Base-by-base conservation (phyloP, 2,888 invertebrate genomes). In the Listrodromus nycthemerus region DNA sequence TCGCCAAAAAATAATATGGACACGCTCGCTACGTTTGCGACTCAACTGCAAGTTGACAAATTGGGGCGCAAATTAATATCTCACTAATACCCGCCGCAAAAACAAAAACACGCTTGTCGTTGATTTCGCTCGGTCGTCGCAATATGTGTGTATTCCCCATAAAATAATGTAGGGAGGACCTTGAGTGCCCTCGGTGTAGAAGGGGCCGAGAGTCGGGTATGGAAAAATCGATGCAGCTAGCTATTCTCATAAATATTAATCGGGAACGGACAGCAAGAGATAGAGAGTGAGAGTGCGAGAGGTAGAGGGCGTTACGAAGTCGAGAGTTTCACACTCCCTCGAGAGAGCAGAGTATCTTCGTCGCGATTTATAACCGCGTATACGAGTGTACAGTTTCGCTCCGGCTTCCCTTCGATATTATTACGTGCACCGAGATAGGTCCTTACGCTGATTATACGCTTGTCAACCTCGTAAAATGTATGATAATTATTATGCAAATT, bases 211-310 rank as follows among this genome's bases (percentile, higher is more conserved):
- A 75, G 55, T 21, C 24, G 55, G 70, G 70, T 71, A 67, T 79
- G 78, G 73, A 70, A 84, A 70, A 87, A 87, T 86, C 83, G 85
- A 83, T 85, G 86, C 85, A 84, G 85, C 86, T 78, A 86, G 82
- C 84, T 87, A 89, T 87, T 87, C 88, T 90, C 89, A 91, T 91
- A 90, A 91, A 91, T 91, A 91, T 91, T 91, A 89, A 91, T 90
- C 79, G 84, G 80, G 37, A 8, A 8, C 37, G 37, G 30, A 2
- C 2, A 30, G 30, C 1, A 8, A 37, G 79, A 67, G 52, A 50
- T 58, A 78, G 74, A 69, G 63, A 55, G 74, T 63, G 63, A 55
- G 41, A 41, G 66, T 24, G 58, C 41, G 24, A 78, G 48, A 63
- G 66, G 79, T 24, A 55, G 55, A 24, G 63, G 41, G 37, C 65